Evolutionary conservation across 35 echinoderm and acorn worm genomes (phyloP).

Genomic region (Heliocidaris tuberculata): DNA sequence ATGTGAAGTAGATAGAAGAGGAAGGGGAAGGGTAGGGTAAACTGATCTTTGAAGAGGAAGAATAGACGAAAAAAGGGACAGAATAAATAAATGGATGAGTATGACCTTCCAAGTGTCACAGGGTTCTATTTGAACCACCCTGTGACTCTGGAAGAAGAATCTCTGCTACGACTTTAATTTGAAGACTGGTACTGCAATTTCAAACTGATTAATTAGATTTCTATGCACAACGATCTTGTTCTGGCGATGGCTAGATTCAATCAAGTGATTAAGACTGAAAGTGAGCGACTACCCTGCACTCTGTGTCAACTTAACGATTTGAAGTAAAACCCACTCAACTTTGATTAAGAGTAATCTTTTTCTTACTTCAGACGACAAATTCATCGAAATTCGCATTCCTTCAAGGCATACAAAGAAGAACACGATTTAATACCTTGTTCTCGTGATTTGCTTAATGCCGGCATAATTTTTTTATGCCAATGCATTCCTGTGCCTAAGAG

Average conservation of each 20-base stretch:
- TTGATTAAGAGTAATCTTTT: conserved; percentile 4
- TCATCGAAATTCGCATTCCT: not conserved
- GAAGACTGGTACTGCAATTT: not conserved
- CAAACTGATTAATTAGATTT: conserved; percentile 5
- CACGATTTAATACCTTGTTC: not conserved
- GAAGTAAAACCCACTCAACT: conserved; percentile 1
- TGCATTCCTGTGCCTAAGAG: not conserved
- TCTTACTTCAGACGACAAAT: not conserved
- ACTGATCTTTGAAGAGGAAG: not conserved
- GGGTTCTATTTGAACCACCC: not conserved
- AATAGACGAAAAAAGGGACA: not conserved
- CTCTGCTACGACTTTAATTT: not conserved
- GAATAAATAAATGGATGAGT: not conserved
- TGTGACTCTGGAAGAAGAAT: not conserved
- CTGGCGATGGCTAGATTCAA: not conserved
- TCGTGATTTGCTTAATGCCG: not conserved
- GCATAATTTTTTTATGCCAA: not conserved
- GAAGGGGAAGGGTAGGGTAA: not conserved
- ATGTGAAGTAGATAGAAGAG: not conserved
- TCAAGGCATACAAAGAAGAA: not conserved
- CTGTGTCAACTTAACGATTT: not conserved
- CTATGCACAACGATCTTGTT: conserved; percentile 3
- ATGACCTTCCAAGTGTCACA: not conserved
- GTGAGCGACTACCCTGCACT: not conserved
- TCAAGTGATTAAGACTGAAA: not conserved